phyloP scores from a whole-genome alignment of 2,113 vertebrate species.

The Camelus bactrianus region DNA sequence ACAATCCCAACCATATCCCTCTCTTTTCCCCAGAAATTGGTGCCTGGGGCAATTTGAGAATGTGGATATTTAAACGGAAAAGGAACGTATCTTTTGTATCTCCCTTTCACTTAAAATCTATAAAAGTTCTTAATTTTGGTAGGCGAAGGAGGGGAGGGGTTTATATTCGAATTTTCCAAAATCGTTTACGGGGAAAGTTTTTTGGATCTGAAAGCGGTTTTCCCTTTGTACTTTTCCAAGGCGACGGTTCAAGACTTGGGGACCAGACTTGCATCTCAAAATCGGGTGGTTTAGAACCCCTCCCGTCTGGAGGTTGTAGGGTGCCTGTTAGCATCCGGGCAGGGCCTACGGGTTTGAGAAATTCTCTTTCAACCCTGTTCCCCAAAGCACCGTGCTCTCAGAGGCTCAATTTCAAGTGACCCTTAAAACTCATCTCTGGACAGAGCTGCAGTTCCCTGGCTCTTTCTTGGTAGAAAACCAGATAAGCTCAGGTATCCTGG shows the following conservation, averaged over 20 bases:
- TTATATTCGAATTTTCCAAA: neutral
- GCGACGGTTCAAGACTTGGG: neutral
- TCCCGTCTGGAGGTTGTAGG: accelerated
- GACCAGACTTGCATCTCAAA: neutral
- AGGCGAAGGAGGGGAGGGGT: neutral
- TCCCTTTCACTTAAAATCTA: neutral
- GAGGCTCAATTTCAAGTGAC: neutral
- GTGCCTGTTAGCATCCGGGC: neutral
- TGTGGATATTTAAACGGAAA: neutral
- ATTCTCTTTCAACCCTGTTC: neutral
- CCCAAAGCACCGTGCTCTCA: neutral
- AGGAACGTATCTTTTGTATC: neutral
- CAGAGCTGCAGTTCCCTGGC: neutral
- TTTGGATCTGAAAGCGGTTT: neutral
- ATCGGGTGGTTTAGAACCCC: neutral
- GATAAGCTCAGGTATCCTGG: neutral
- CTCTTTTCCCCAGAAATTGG: neutral
- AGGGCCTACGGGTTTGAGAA: neutral
- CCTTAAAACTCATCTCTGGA: neutral
- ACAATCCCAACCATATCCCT: neutral
- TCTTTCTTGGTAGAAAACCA: neutral
- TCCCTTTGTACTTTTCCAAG: neutral
- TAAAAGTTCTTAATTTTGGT: neutral
- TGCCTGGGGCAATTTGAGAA: neutral
- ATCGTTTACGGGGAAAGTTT: neutral